phyloP scores from a whole-genome alignment of 2,797 vertebrate genomes.

The Semaprochilodus insignis region DNA sequence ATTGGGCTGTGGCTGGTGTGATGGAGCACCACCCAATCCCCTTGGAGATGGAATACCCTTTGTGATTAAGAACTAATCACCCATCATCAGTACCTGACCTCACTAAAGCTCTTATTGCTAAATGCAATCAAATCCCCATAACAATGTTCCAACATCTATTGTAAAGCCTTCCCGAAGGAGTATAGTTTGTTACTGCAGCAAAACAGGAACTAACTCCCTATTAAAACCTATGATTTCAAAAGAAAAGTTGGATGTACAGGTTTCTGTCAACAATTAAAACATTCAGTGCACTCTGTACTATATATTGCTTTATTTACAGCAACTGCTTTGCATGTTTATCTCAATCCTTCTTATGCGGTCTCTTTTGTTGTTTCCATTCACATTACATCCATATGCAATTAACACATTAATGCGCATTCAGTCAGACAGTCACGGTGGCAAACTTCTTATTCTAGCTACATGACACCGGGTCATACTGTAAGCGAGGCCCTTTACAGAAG shows the following conservation, averaged over 20 bases:
- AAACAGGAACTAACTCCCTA: not conserved
- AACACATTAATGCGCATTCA: constrained; percentile 1
- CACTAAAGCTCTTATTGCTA: not conserved
- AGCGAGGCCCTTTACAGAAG: constrained; percentile 20
- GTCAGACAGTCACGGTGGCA: not conserved
- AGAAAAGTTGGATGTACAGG: not conserved
- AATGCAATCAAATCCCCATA: not conserved
- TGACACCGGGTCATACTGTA: constrained; percentile 25
- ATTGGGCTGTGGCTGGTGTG: too few relatives aligned
- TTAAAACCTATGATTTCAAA: not conserved
- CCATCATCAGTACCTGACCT: not conserved
- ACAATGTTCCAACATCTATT: not conserved
- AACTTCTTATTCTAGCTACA: constrained; percentile 15
- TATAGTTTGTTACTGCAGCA: not conserved
- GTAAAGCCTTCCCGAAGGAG: not conserved
- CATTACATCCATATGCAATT: constrained; percentile 10
- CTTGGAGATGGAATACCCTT: too few relatives aligned
- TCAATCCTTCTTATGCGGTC: not conserved
- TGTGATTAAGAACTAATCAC: too few relatives aligned
- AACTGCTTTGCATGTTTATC: not conserved
- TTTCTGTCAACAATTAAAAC: not conserved
- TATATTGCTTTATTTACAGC: constrained; percentile 1
- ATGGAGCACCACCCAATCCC: too few relatives aligned
- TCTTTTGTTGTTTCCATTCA: constrained; percentile 8
- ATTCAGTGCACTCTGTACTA: not conserved